Evolutionary conservation across 2,888 invertebrate genomes (phyloP).

Genomic region (Ophonus ardosiacus): DNA sequence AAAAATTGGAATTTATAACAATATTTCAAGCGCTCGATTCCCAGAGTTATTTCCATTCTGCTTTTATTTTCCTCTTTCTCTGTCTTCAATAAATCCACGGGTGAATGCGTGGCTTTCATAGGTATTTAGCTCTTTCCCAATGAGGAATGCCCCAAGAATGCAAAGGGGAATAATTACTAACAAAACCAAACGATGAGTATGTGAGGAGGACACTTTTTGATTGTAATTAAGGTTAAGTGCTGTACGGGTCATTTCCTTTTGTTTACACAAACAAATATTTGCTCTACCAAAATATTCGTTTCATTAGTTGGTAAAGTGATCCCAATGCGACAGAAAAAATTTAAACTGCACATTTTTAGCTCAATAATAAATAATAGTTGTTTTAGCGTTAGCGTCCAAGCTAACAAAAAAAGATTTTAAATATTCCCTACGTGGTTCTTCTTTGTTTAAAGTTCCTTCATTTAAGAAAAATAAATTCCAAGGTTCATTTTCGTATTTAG

Average conservation of each 20-base stretch:
- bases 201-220: neutral
- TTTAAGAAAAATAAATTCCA: no score
- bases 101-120: constrained; percentile 23
- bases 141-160: constrained; percentile 2
- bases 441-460: no score
- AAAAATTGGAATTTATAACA: constrained; percentile 76
- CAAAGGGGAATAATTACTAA: neutral
- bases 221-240: constrained; percentile 29
- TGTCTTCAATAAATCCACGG: constrained; percentile 25
- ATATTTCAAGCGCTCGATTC: constrained; percentile 72
- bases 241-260: neutral
- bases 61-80: constrained; percentile 33
- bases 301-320: no score
- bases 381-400: no score
- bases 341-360: no score
- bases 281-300: neutral
- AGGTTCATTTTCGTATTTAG: no score
- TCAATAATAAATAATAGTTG: no score
- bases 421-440: no score
- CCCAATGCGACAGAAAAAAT: no score
- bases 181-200: no score
- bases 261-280: constrained; percentile 5
- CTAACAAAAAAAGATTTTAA: no score
- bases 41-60: constrained; percentile 34
- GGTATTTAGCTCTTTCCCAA: constrained; percentile 6